These are phyloP conservation scores for Merodon equestris DNA, from an alignment of 2,888 invertebrate genomes.

Conservation along the genomic window DNA sequence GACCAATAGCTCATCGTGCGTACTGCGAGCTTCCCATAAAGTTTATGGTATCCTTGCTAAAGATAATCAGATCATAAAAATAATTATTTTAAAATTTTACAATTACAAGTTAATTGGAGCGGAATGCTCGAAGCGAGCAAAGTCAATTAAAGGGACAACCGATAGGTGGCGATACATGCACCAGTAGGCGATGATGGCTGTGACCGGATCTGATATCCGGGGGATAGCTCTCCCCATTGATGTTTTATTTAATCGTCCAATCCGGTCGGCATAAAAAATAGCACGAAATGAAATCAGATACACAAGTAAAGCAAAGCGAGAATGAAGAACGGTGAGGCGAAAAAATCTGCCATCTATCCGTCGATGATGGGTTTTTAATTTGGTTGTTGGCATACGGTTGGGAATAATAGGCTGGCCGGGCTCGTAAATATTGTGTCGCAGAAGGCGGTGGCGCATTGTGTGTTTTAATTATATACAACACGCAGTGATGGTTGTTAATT, in stretches of 20 bases:
- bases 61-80: conserved; percentile 66
- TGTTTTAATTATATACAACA: conserved; percentile 48
- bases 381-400: conserved; percentile 45
- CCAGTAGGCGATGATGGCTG: too few relatives aligned
- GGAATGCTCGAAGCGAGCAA: conserved; percentile 50
- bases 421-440: conserved; percentile 48
- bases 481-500: conserved; percentile 14
- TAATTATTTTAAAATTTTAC: conserved; percentile 64
- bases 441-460: conserved; percentile 30
- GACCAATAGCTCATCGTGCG: not conserved
- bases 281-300: too few relatives aligned
- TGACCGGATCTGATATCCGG: not conserved
- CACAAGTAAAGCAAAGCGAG: too few relatives aligned
- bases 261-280: conserved; percentile 13
- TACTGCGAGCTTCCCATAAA: not conserved
- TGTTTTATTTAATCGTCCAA: conserved; percentile 57
- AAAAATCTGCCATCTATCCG: not conserved
- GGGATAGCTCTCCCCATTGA: conserved; percentile 15
- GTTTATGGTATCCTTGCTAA: conserved; percentile 41
- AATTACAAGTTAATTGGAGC: conserved; percentile 66
- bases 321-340: too few relatives aligned
- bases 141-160: conserved; percentile 47
- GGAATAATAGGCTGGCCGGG: conserved; percentile 30
- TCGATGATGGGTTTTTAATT: conserved; percentile 63
- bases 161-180: too few relatives aligned